Evolutionary conservation across 2,113 vertebrate species (phyloP).

Genomic region (Planiliza haematocheilus): DNA sequence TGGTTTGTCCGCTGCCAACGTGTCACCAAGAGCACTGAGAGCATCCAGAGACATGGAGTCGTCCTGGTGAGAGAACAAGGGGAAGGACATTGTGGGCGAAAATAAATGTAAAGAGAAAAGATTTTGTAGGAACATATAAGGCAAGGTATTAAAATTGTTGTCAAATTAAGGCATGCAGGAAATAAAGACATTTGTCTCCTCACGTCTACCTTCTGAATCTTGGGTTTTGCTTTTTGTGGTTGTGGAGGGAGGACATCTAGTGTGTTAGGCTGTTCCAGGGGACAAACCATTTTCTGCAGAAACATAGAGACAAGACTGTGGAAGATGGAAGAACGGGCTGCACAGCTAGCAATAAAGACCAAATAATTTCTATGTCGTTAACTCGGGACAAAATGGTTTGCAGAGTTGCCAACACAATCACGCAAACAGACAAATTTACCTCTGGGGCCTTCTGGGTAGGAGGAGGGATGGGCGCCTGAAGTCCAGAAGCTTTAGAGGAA

Average conservation of each 20-base stretch:
- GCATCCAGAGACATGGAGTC: constrained; percentile 67
- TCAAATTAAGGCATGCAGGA: too few species aligned
- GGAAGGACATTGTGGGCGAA: background rate
- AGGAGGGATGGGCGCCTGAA: constrained; percentile 38
- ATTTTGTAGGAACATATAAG: too few species aligned
- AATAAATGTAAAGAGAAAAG: too few species aligned
- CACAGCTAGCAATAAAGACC: background rate
- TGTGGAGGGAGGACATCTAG: background rate
- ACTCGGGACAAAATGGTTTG: too few species aligned
- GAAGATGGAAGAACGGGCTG: background rate
- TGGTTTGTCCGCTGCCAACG: constrained; percentile 55
- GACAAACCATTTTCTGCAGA: constrained; percentile 33
- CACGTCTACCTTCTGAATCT: background rate
- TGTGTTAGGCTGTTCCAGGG: background rate
- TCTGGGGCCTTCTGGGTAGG: constrained; percentile 33
- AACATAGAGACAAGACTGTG: background rate
- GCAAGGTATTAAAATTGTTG: too few species aligned
- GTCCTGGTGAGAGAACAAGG: constrained; percentile 49
- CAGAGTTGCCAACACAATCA: too few species aligned
- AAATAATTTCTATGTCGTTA: background rate
- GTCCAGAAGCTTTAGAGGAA: constrained; percentile 44
- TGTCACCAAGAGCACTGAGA: constrained; percentile 69
- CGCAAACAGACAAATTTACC: constrained; percentile 36
- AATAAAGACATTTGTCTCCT: background rate
- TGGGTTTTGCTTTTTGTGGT: constrained; percentile 3